Conservation (phyloP, 2,113 vertebrate species). For the Trogon surrucura region DNA sequence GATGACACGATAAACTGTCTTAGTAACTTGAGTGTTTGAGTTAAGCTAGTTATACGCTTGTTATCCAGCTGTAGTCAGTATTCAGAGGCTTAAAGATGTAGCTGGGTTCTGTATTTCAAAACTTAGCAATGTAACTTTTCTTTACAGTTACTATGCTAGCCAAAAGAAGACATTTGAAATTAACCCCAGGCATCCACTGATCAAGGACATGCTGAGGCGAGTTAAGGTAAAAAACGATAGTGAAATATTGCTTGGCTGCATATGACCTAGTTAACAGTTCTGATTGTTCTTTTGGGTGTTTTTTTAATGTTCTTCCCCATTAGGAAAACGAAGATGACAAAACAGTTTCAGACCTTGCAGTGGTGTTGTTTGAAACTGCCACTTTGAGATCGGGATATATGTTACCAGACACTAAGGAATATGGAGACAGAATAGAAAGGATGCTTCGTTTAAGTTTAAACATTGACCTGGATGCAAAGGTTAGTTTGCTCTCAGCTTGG, state of each 20-base stretch:
- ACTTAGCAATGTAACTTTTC: background rate
- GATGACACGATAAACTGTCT: background rate
- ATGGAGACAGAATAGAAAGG: conserved; percentile 94
- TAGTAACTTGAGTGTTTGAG: background rate
- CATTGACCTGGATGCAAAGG: conserved; percentile 90
- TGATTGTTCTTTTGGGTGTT: background rate
- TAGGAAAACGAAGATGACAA: conserved; percentile 90
- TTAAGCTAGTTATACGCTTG: background rate
- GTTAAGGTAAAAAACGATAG: conserved; percentile 80
- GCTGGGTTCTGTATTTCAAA: background rate
- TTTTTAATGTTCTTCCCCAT: background rate
- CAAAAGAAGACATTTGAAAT: conserved; percentile 99
- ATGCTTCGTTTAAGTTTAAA: conserved; percentile 97
- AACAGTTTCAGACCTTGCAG: conserved; percentile 92
- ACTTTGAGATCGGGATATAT: conserved; percentile 95
- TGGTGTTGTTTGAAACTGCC: conserved; percentile 95
- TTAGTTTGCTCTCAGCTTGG: conserved; percentile 27
- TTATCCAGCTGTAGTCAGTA: background rate
- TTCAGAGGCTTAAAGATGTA: background rate
- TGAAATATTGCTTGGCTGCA: background rate
- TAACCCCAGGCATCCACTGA: conserved; percentile 95
- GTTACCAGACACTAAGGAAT: conserved; percentile 92
- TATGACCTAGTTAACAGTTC: background rate
- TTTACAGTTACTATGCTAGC: conserved; percentile 92
- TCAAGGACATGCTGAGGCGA: conserved; percentile 93